Base-by-base conservation (phyloP, 2,797 vertebrate genomes). In the Schizothorax lantsangensis region DNA sequence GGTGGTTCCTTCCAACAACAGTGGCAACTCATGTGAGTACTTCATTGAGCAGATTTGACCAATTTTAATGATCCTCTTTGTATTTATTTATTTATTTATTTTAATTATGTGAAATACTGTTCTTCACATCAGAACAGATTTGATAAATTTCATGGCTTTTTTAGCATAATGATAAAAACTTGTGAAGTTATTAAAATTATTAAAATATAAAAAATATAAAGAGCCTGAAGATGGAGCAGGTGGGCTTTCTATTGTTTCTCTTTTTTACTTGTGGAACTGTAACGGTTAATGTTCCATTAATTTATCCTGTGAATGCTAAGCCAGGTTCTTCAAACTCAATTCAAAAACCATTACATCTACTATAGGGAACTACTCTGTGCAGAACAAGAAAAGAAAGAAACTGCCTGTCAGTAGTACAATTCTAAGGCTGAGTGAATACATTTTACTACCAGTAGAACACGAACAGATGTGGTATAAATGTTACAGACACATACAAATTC, bases 1-100 rank as follows among this genome's bases (percentile, higher is more conserved):
- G 84, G 95, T 99, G 92, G 97, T 99, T 2, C 97, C 97, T 0
- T 98, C 96, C 5, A 98, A 98, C 91, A 98, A 97, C 94, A 99
- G 98, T 92, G 96, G 96, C 84, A 93, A 89, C 10, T 96, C 96
- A 93, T 99, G 95, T 96, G 87, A 95, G 95, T 95, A 49, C 38
- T 4, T 38, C 33, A n/a, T 19, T 19, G 0, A 40, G 43, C 36
- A 26, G 11, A 81, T 11, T 15, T 23, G 19, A 23, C 10, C 10
- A 3, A 36, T 5, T 57, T 78, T 36, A 45, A 73, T 57, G 14
- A 17, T 7, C 33, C 8, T 19, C 8, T 33, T 49, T 11, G 30
- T 54, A 8, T 45, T 23, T 30, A 30, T 30, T 21, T 21, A 54
- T 21, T 21, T 57, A 54, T 21, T 54, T 6, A 3, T 57, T 21